These are phyloP conservation scores for Trichomycterus rosablanca DNA, from an alignment of 2,113 vertebrate genomes.

Conservation along the genomic window DNA sequence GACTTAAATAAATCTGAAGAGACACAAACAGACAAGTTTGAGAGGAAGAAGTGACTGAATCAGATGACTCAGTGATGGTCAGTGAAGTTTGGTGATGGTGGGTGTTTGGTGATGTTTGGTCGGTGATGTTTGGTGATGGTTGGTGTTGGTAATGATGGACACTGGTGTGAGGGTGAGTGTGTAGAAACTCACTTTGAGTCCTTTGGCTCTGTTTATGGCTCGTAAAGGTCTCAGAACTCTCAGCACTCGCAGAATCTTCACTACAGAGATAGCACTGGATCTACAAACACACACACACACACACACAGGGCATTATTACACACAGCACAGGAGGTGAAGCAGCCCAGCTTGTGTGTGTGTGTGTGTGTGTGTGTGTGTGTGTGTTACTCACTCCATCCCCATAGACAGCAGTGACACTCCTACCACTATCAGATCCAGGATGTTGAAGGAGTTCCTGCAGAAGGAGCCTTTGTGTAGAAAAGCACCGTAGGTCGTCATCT, in stretches of 20 bases:
- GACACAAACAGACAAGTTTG: too few species aligned
- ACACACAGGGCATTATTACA: neutral
- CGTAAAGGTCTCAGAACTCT: conserved; percentile 84
- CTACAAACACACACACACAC: conserved; percentile 52
- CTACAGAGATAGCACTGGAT: conserved; percentile 88
- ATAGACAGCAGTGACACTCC: conserved; percentile 89
- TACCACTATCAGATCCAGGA: conserved; percentile 87
- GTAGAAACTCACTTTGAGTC: conserved; percentile 74
- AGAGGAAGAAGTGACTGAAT: too few species aligned
- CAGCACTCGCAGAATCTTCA: conserved; percentile 89
- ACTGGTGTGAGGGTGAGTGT: neutral
- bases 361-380: too few species aligned
- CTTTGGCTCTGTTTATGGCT: conserved; percentile 88
- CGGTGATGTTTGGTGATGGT: too few species aligned
- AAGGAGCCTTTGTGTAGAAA: conserved; percentile 94
- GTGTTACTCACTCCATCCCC: conserved; percentile 79
- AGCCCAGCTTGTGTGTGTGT: too few species aligned
- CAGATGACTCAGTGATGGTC: too few species aligned
- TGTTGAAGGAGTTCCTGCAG: conserved; percentile 92
- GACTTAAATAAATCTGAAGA: too few species aligned
- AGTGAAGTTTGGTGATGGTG: too few species aligned
- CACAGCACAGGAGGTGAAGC: neutral
- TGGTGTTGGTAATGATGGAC: too few species aligned
- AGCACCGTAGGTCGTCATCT: conserved; percentile 93
- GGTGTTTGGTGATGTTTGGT: too few species aligned